Evolutionary conservation across 2,113 vertebrate species (phyloP).

Genomic region (Columba livia): DNA sequence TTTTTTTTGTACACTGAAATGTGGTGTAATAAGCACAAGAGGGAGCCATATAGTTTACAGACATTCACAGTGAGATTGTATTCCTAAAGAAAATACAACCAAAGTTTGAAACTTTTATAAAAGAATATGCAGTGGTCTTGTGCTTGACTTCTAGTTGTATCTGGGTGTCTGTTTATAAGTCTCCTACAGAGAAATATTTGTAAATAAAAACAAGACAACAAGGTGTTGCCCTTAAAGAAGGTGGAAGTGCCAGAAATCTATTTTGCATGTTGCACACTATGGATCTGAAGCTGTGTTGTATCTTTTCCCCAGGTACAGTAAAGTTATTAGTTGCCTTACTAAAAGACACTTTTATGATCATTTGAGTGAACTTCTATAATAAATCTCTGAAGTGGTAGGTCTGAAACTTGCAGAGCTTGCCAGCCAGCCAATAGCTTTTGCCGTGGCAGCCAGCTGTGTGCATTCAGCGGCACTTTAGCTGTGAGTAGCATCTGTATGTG

Average conservation of each 20-base stretch:
- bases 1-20: constrained; percentile 34
- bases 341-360: not conserved
- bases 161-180: not conserved
- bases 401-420: not conserved
- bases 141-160: not conserved
- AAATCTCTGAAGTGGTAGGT: not conserved
- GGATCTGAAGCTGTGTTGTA: not conserved
- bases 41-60: constrained; percentile 67
- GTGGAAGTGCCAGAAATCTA: not conserved
- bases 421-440: not conserved
- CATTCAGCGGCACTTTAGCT: not conserved
- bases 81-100: constrained; percentile 1
- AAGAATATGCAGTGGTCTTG: not conserved
- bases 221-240: not conserved
- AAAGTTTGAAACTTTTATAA: not conserved
- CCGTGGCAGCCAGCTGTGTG: not conserved
- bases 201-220: not conserved
- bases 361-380: not conserved
- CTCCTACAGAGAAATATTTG: not conserved
- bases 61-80: not conserved
- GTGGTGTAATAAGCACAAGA: constrained; percentile 63
- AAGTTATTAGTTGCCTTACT: not conserved
- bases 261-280: not conserved
- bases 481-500: not conserved
- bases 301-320: not conserved